phyloP scores from a whole-genome alignment of 2,797 vertebrate genomes.

The Eurystomus glaucurus region DNA sequence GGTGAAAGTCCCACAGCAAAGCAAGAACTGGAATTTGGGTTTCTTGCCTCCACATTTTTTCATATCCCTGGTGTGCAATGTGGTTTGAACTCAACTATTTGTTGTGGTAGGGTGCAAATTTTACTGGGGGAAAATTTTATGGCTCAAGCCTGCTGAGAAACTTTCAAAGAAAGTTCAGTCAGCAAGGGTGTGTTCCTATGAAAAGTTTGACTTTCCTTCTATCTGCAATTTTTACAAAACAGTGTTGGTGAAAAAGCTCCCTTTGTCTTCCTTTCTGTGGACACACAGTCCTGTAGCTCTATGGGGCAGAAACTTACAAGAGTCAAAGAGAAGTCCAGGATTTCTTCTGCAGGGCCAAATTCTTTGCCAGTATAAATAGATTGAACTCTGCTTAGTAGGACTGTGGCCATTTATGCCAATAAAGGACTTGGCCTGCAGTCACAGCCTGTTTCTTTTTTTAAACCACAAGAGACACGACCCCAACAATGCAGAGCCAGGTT shows the following conservation, averaged over 20 bases:
- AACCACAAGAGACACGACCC: neutral
- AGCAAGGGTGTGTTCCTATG: neutral
- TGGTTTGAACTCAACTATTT: neutral
- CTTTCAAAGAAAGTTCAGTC: neutral
- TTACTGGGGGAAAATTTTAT: neutral
- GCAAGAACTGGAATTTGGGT: neutral
- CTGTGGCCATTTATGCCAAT: neutral
- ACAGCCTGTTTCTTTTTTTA: slow-evolving; percentile 18
- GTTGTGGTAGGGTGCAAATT: neutral
- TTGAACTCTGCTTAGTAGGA: neutral
- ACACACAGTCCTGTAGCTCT: neutral
- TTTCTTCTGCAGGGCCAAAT: neutral
- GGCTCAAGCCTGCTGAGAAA: neutral
- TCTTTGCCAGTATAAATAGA: slow-evolving; percentile 24
- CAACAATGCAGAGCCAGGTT: neutral
- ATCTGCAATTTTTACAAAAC: neutral
- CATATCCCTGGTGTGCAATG: neutral
- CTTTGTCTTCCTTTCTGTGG: neutral
- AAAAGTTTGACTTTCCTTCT: neutral
- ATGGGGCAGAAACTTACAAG: neutral
- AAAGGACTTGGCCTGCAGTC: neutral
- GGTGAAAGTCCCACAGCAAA: neutral
- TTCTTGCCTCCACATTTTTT: neutral
- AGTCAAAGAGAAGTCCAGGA: neutral
- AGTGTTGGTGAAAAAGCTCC: neutral